These are phyloP conservation scores for Drosophila suboccidentalis DNA, from an alignment of 2,888 invertebrate genomes.

Conservation along the genomic window DNA sequence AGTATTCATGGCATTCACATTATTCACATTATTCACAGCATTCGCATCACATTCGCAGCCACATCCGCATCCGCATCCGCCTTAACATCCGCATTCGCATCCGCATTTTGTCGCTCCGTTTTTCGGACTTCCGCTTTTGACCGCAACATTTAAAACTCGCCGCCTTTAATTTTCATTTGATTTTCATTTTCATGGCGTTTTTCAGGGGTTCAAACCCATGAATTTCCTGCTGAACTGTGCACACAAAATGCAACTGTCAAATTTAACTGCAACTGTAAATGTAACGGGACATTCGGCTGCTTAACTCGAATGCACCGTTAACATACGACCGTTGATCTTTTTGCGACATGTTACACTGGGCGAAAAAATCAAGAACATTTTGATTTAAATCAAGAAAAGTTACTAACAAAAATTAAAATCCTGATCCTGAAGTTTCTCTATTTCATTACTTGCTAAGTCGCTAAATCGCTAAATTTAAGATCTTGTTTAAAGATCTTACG, in stretches of 20 bases:
- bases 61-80: conserved; percentile 11
- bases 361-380: no score
- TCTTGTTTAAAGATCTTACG: no score
- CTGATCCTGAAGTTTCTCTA: no score
- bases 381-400: no score
- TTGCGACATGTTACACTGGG: neutral
- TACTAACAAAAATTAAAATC: no score
- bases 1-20: conserved; percentile 1
- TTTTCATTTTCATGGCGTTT: conserved; percentile 19
- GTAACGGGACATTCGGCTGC: conserved; percentile 1
- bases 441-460: no score
- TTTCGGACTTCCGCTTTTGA: conserved; percentile 11
- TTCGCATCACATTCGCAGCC: conserved; percentile 7
- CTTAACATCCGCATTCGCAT: conserved; percentile 2
- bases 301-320: conserved; percentile 4
- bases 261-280: conserved; percentile 3
- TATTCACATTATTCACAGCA: neutral
- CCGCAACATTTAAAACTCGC: no score
- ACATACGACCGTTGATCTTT: conserved; percentile 52
- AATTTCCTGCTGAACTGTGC: conserved; percentile 3
- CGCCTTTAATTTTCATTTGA: conserved; percentile 28
- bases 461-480: no score
- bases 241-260: neutral
- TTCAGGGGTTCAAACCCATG: neutral
- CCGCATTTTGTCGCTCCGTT: conserved; percentile 4